Evolutionary conservation across 2,888 invertebrate genomes (phyloP).

Genomic region (Sericinus montela): DNA sequence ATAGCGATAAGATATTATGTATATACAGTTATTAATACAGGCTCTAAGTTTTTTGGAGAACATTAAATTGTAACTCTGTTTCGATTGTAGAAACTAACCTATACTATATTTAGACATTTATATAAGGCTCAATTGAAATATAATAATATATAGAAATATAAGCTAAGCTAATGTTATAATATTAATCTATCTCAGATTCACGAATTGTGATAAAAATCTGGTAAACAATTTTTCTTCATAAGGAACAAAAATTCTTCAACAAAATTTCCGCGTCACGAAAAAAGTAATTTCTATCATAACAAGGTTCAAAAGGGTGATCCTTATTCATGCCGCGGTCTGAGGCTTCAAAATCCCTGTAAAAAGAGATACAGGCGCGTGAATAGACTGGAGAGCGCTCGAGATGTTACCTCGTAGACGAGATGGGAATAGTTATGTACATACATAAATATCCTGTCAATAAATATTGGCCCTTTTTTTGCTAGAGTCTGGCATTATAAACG

Average conservation of each 20-base stretch:
- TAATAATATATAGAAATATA: too few relatives aligned
- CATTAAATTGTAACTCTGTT: too few relatives aligned
- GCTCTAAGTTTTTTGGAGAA: too few relatives aligned
- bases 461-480: conserved; percentile 7
- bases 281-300: conserved; percentile 14
- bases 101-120: too few relatives aligned
- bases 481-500: not conserved
- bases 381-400: conserved; percentile 39
- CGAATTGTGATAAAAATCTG: too few relatives aligned
- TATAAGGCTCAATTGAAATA: too few relatives aligned
- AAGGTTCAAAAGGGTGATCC: conserved; percentile 18
- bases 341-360: conserved; percentile 24
- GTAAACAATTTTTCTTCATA: not conserved
- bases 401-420: conserved; percentile 29
- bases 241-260: not conserved
- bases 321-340: conserved; percentile 18
- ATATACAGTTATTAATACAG: too few relatives aligned
- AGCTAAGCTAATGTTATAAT: too few relatives aligned
- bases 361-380: conserved; percentile 40
- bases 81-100: too few relatives aligned
- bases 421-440: conserved; percentile 19
- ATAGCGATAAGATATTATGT: too few relatives aligned
- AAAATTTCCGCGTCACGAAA: not conserved
- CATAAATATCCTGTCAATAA: conserved; percentile 5
- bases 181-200: too few relatives aligned